Base-by-base conservation (phyloP, 2,113 vertebrate genomes). In the Scomber colias region DNA sequence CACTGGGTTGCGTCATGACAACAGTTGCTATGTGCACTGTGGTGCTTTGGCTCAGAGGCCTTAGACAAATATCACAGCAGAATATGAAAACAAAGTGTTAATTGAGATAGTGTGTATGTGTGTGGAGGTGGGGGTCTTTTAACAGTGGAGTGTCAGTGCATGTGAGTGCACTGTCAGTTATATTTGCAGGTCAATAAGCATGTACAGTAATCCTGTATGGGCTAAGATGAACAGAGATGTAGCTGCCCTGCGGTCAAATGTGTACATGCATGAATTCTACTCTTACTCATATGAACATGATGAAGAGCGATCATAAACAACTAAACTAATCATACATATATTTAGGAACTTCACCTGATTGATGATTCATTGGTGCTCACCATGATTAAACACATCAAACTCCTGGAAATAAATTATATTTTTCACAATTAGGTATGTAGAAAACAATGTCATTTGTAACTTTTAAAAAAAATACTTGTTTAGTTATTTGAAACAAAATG, bases 61-160 rank as follows among this genome's bases (percentile, higher is more conserved):
- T 51, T 21, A 44, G 55, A 85, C 74, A 86, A 88, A 86, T 80
- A 75, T 78, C 81, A 51, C 78, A 66, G 51, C n/a, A 53, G 17
- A 45, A 46, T 62, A 62, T 82, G 66, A 85, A 77, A 81, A 40
- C 19, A 35, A 5, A 21, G 74, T 88, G 86, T 77, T 86, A 85
- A 92, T 82, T 78, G 59, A 84, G 62, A 57, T 59, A 12, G 14
- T 27, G 19, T 12, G 16, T 17, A 11, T 46, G 31, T 35, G 31
- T 35, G 5, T 35, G 31, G 35, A 1, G 35, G 35, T 12, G n/a
- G 35, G n/a, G 3, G 10, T 8, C 9, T 49, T 30, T 80, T 76
- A 51, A 71, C 75, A 56, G 55, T 6, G 31, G 40, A 16, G 15
- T 56, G 60, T 51, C 4, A 55, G 21, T 74, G 49, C 40, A 31